These are phyloP conservation scores for Crotalus tigris DNA, from an alignment of 2,113 vertebrate genomes.

Conservation along the genomic window DNA sequence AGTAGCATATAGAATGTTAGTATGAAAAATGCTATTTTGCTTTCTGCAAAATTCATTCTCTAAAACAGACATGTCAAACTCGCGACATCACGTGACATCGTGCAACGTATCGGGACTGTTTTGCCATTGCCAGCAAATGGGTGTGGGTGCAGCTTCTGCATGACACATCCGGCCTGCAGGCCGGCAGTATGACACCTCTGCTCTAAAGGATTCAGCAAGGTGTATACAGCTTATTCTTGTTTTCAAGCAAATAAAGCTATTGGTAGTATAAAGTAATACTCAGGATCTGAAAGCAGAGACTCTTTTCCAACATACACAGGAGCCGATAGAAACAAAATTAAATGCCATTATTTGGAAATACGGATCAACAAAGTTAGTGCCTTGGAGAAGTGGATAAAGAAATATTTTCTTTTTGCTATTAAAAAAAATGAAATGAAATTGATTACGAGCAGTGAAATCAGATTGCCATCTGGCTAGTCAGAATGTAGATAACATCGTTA, in stretches of 20 bases:
- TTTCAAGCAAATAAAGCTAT: neutral
- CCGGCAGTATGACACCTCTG: too few relatives aligned
- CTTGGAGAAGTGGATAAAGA: neutral
- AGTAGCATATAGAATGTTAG: neutral
- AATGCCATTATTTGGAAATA: neutral
- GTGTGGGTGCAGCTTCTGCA: too few relatives aligned
- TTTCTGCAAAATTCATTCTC: neutral
- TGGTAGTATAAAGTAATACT: neutral
- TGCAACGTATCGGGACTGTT: too few relatives aligned
- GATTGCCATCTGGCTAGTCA: conserved; percentile 48
- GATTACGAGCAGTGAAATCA: conserved; percentile 49
- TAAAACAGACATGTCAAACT: too few relatives aligned
- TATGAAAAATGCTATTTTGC: neutral
- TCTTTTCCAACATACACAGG: neutral
- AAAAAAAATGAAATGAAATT: conserved; percentile 43
- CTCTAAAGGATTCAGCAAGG: neutral
- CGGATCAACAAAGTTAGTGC: neutral
- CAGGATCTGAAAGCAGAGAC: neutral
- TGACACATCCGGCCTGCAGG: too few relatives aligned
- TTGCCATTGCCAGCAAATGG: too few relatives aligned
- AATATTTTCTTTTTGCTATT: neutral
- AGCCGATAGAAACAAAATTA: neutral
- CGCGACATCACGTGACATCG: too few relatives aligned
- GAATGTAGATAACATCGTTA: conserved; percentile 38
- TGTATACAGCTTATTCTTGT: neutral